phyloP scores from a whole-genome alignment of 2,113 vertebrate genomes.

The Arenaria interpres region DNA sequence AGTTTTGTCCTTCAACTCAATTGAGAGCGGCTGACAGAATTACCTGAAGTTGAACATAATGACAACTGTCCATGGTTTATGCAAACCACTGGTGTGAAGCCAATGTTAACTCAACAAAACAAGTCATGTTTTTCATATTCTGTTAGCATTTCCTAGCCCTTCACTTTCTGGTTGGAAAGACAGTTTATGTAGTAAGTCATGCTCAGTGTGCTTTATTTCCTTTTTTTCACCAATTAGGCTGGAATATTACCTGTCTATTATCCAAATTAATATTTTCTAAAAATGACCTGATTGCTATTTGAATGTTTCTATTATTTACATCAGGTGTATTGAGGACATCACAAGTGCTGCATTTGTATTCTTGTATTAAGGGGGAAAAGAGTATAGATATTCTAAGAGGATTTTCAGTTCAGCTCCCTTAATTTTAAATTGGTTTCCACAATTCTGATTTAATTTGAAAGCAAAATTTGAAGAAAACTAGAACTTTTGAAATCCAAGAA shows the following conservation, averaged over 20 bases:
- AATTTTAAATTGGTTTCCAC: background rate
- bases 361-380: background rate
- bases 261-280: background rate
- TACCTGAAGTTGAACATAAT: constrained; percentile 39
- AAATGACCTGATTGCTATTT: background rate
- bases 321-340: accelerated
- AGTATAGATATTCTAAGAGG: background rate
- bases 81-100: background rate
- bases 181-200: background rate
- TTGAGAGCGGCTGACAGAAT: constrained; percentile 34
- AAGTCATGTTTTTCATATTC: constrained; percentile 26
- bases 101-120: background rate
- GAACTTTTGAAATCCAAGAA: background rate
- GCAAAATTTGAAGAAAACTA: background rate
- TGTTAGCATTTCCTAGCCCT: background rate
- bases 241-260: background rate
- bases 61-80: background rate
- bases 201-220: background rate
- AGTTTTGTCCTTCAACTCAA: constrained; percentile 38
- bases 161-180: background rate
- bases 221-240: background rate
- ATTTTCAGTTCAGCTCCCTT: background rate
- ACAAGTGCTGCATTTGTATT: background rate
- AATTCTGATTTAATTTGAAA: background rate
- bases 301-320: background rate